These are phyloP conservation scores for Neodiprion lecontei DNA, from an alignment of 1,140 invertebrate genomes.

Conservation along the genomic window DNA sequence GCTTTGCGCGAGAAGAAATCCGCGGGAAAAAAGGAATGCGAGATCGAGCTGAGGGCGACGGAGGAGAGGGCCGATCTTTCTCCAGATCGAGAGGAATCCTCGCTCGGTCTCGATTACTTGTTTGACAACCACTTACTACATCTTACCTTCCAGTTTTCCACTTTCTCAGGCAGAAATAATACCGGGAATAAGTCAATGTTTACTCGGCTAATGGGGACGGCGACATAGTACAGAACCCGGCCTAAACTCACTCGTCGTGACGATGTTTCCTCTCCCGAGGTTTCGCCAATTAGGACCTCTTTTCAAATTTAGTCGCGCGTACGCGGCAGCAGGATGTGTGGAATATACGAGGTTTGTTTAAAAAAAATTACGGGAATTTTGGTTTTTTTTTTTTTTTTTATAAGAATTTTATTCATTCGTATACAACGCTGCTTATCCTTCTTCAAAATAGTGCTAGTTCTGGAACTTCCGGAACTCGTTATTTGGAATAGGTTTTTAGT, in stretches of 20 bases:
- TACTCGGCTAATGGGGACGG: conserved; percentile 37
- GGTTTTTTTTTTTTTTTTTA: no score
- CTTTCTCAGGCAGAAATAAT: conserved; percentile 36
- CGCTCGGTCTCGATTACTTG: neutral
- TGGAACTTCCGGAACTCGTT: no score
- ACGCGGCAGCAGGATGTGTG: no score
- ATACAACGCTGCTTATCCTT: no score
- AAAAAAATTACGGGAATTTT: no score
- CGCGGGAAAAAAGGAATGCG: neutral
- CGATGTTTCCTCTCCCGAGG: conserved; percentile 19
- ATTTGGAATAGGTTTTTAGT: no score
- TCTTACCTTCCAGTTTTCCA: conserved; percentile 5
- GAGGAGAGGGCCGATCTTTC: neutral
- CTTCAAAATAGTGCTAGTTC: no score
- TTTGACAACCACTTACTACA: conserved; percentile 3
- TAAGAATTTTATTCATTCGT: no score
- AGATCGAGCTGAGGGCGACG: no score
- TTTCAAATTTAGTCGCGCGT: no score
- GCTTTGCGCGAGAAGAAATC: neutral
- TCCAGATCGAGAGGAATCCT: neutral
- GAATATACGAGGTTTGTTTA: no score
- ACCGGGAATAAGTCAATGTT: conserved; percentile 35
- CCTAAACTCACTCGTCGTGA: conserved; percentile 16
- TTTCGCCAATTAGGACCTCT: neutral
- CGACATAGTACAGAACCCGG: conserved; percentile 8